phyloP scores from a whole-genome alignment of 2,113 vertebrate genomes.

The Nesogale talazaci region DNA sequence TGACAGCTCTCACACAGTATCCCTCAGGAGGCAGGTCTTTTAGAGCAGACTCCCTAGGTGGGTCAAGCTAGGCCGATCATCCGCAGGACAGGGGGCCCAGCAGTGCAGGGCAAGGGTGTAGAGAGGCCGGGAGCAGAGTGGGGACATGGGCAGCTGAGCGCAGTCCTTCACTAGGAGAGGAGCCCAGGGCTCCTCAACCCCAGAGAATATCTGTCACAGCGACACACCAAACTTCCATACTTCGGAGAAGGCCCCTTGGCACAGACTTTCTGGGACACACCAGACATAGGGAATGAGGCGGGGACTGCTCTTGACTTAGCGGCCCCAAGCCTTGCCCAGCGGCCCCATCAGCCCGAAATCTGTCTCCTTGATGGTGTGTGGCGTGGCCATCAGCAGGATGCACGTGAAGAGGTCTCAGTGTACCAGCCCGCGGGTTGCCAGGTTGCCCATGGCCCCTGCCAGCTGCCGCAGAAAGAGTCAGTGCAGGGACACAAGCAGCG shows the following conservation, averaged over 20 bases:
- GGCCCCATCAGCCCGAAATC: conserved; percentile 94
- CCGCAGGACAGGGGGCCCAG: conserved; percentile 88
- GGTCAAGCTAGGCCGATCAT: conserved; percentile 89
- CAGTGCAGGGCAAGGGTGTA: conserved; percentile 90
- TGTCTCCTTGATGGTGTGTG: conserved; percentile 90
- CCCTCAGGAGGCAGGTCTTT: conserved; percentile 90
- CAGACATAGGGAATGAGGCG: conserved; percentile 93
- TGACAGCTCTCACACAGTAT: conserved; percentile 85
- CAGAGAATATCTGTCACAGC: conserved; percentile 95
- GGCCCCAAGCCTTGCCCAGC: conserved; percentile 85
- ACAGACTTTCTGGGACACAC: conserved; percentile 93
- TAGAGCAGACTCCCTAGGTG: conserved; percentile 85
- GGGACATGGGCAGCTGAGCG: conserved; percentile 88
- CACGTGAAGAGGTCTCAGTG: conserved; percentile 93
- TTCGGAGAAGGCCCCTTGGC: conserved; percentile 92
- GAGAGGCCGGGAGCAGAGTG: conserved; percentile 89
- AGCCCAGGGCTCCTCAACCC: conserved; percentile 93
- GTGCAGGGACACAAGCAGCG: conserved; percentile 88
- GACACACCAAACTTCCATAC: conserved; percentile 95
- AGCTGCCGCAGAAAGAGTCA: conserved; percentile 92
- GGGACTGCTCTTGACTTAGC: conserved; percentile 92
- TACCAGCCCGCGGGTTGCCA: conserved; percentile 90
- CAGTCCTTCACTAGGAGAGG: conserved; percentile 86
- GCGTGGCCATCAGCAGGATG: conserved; percentile 90
- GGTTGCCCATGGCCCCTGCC: conserved; percentile 91